These are phyloP conservation scores for Pristionchus mayeri DNA, from an alignment of 2,888 invertebrate species.

Conservation along the genomic window DNA sequence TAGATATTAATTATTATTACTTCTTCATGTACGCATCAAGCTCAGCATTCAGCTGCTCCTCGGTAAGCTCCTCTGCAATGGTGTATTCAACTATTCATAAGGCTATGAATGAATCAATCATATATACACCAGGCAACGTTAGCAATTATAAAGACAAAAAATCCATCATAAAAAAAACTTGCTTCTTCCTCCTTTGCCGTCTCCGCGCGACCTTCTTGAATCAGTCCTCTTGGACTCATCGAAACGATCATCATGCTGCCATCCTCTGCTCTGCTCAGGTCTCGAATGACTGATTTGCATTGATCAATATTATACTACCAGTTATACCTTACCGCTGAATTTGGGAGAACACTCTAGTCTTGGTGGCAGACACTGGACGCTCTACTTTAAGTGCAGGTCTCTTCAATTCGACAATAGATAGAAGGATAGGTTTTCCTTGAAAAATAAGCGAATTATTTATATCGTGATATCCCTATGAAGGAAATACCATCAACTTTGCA, in stretches of 20 bases:
- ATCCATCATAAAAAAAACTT: not conserved
- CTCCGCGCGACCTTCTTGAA: not conserved
- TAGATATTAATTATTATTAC: constrained; percentile 10
- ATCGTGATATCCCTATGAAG: too few relatives aligned
- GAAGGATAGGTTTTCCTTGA: not conserved
- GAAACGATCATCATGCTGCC: constrained; percentile 29
- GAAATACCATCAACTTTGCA: constrained; percentile 36
- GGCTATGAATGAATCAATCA: not conserved
- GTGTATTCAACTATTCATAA: too few relatives aligned
- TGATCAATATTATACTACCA: not conserved
- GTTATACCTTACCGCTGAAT: constrained; percentile 9
- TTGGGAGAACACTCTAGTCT: not conserved
- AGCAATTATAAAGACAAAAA: too few relatives aligned
- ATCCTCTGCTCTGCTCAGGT: constrained; percentile 20
- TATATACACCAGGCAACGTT: not conserved
- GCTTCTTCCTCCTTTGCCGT: constrained; percentile 14
- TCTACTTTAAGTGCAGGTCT: constrained; percentile 27
- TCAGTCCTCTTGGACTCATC: not conserved
- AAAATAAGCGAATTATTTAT: not conserved
- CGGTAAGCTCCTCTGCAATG: not conserved
- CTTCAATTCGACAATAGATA: constrained; percentile 21
- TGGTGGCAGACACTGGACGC: not conserved
- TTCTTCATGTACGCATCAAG: constrained; percentile 52
- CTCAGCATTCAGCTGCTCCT: constrained; percentile 23
- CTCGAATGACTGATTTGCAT: not conserved